Percentiles rank a stretch among this genome's conserved stretches.
Evolutionary conservation across 1,140 invertebrate species (phyloP).

Genomic region (Pachypeltis micranthus): DNA sequence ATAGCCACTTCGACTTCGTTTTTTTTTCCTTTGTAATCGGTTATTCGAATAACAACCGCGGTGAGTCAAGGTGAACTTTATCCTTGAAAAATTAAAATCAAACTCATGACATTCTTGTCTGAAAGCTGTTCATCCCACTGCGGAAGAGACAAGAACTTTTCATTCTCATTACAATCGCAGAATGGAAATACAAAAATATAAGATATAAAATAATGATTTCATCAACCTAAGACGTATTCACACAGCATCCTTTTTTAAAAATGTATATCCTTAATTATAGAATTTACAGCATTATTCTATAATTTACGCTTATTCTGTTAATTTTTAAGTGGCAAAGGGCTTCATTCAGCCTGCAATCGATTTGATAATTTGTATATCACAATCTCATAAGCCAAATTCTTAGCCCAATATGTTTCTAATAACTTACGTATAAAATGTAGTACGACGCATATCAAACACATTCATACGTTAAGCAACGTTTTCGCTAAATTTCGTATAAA

Average conservation of each 20-base stretch:
- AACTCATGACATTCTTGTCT: too few species aligned
- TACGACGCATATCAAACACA: too few species aligned
- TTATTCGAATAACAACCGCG: too few species aligned
- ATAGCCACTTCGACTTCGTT: too few species aligned
- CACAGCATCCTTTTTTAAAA: neutral
- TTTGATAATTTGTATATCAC: slow-evolving; percentile 15
- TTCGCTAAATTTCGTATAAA: too few species aligned
- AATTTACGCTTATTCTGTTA: neutral
- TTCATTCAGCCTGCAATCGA: neutral
- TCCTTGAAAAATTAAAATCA: too few species aligned
- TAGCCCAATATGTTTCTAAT: slow-evolving; percentile 1
- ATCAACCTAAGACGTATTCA: neutral
- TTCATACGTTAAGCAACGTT: too few species aligned
- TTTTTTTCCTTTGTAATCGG: too few species aligned
- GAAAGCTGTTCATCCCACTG: too few species aligned
- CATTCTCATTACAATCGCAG: too few species aligned
- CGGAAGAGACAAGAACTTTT: too few species aligned
- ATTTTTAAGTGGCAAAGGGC: neutral
- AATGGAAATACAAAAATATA: slow-evolving; percentile 11
- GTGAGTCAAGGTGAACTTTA: too few species aligned
- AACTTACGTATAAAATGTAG: slow-evolving; percentile 9
- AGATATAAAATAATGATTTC: slow-evolving; percentile 7
- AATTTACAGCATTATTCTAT: neutral
- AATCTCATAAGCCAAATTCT: slow-evolving; percentile 16
- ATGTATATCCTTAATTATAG: neutral